Evolutionary conservation across 2,113 vertebrate species (phyloP), one percentile per base, ranked within the genome.

Genomic region (Stegostoma tigrinum): DNA sequence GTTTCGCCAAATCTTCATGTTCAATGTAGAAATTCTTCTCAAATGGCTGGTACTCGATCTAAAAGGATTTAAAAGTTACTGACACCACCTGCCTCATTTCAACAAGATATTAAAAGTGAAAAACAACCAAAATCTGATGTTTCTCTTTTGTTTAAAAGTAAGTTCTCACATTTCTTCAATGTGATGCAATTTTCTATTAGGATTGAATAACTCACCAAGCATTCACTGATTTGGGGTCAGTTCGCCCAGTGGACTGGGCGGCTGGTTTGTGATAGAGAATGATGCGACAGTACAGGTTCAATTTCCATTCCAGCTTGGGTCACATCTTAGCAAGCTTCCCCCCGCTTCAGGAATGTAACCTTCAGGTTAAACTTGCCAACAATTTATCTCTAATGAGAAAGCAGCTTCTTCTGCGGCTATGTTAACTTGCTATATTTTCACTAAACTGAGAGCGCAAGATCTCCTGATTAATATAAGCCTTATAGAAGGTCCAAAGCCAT

Each of bases 11-110:
- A 97, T 99, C 99, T 96, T 99, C 99, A 0, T 99, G 99, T 95
- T 99, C 99, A 55, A 98, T 98, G 95, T 98, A 99, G 97, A 99
- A 99, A 97, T 99, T 99, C 96, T 99, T 99, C 97, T 99, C 99
- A 98, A 99, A 99, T 0, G 99, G 98, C 34, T 98, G 97, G 96
- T 99, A 99, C 96, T 99, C 99, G 95, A 99, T 99, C 99, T 99
- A 97, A 68, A 90, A 12, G 55, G 61, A 93, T 38, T 23, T 64
- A 67, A 1, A 93, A 66, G 61, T 93, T 66, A 93, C 64, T 66
- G 17, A 34, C n/a, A 3, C 21, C 61, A 38, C 10, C 61, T 38
- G 30, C 61, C 17, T 93, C 61, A 38, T 66, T 93, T 66, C 64
- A 93, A 66, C 15, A 66, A 7, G 30, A 66, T 91, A 61, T 42